Evolutionary conservation across 2,888 invertebrate genomes (phyloP), one percentile per base, ranked within the genome.

Genomic region (Diaphora mendica): DNA sequence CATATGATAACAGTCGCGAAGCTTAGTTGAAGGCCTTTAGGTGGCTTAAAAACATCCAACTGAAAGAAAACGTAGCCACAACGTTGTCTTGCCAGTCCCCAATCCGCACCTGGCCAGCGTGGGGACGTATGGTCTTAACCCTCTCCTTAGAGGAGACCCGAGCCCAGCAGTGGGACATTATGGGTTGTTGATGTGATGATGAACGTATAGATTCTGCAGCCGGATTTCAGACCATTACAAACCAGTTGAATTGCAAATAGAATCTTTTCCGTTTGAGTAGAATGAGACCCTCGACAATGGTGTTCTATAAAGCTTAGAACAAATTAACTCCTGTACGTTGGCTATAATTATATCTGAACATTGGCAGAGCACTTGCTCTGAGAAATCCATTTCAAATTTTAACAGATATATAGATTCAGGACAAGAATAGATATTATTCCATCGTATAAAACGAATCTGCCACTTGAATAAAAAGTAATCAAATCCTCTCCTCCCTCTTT

Each of bases 391-490:
- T 62, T 62, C 30, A 62, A 62, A 62, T 30, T 59, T 9, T 20
- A 62, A 26, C 15, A 35, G n/a, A 68, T n/a, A 55, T 26, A 30
- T 62, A 20, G 20, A 62, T 62, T 30, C 15, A 42, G 26, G 30
- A 62, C 30, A 62, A 39, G 26, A 48, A 35, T 30, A 48, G 48
- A 64, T 39, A 65, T 55, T 42, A 26, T 39, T 23, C 4, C n/a
- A 33, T 65, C 65, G 33, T 55, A 8, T 35, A 9, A 33, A 68
- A 15, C 23, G 15, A 65, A 55, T 48, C 39, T 20, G 67, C 64
- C 71, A 64, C 64, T 42, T 55, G 33, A 71, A 64, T 33, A 71
- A 68, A n/a, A 71, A 70, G 15, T 48, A 39, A 33, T 35, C 3
- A 17, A 35, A 39, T 2, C n/a, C 11, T 55, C 15, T 51, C 51